Evolutionary conservation across 2,888 invertebrate genomes (phyloP), one percentile per base, ranked within the genome.

Genomic region (Agrotis puta): DNA sequence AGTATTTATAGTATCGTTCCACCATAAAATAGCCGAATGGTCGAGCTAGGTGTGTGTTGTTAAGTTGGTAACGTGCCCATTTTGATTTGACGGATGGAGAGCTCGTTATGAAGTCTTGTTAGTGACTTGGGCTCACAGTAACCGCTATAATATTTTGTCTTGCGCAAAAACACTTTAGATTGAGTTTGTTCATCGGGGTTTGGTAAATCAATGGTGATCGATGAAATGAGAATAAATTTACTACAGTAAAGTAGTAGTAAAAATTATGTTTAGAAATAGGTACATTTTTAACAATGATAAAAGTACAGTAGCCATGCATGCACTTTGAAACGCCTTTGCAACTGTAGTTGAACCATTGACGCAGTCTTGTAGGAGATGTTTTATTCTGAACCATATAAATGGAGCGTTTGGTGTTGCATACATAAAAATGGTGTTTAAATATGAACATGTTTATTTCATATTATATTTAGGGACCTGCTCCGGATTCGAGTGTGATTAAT

Each of bases 1-100:
- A 87, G 82, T 86, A 87, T 86, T 88, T 86, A 87, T 84, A 82
- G 85, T 72, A 81, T 75, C 64, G 78, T 56, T 74, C 66, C 62
- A 70, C 69, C 76, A 82, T 83, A 74, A 82, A 85, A 79, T 78
- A 70, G 70, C 63, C 70, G 53, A 73, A 80, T 74, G 70, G 67
- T 74, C 56, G 48, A 62, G 67, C 54, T 76, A 33, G 64, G 48
- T 71, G 57, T 56, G 51, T 53, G 54, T 73, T 13, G 22, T 47
- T 78, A 64, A 62, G 47, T 70, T 56, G 39, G 77, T 66, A 54
- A 68, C 54, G 70, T 59, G 45, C 53, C 58, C 53, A 74, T 63
- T 67, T 76, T 51, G 54, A 79, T 68, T 69, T 69, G 51, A 59
- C 51, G 45, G 18, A 43, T 16, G n/a, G 50, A 53, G 27, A 67